phyloP scores from a whole-genome alignment of 1,140 invertebrate genomes.

The Hermatobates lingyangjiaoensis region DNA sequence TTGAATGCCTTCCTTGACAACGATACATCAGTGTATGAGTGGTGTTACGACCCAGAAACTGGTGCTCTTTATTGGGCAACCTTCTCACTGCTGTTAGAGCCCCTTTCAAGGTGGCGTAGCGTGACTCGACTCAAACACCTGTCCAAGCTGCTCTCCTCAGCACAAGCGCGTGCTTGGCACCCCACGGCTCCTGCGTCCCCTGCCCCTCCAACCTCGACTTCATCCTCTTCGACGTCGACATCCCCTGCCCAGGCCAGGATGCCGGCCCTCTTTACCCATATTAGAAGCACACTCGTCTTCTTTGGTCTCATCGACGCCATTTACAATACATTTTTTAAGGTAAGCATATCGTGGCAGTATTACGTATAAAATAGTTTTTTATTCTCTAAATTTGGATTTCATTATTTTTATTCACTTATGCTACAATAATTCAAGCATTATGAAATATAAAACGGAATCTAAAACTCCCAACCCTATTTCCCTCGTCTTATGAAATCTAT shows the following conservation, averaged over 20 bases:
- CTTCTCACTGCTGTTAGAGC: conserved; percentile 57
- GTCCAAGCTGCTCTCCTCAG: conserved; percentile 52
- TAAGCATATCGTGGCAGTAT: too few species aligned
- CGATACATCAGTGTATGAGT: conserved; percentile 57
- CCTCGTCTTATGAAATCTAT: too few species aligned
- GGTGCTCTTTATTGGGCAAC: conserved; percentile 72
- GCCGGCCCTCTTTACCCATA: conserved; percentile 60
- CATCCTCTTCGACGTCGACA: conserved; percentile 22
- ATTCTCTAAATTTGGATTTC: not conserved
- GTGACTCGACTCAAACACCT: conserved; percentile 47
- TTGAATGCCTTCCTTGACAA: conserved; percentile 47
- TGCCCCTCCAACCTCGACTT: conserved; percentile 6
- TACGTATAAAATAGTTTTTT: not conserved
- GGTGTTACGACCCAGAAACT: conserved; percentile 71
- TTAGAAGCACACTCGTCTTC: conserved; percentile 72
- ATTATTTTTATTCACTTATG: not conserved
- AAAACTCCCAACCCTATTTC: too few species aligned
- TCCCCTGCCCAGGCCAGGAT: conserved; percentile 29
- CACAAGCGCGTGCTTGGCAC: conserved; percentile 48
- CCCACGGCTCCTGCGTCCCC: conserved; percentile 29
- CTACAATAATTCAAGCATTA: too few species aligned
- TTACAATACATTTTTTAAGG: conserved; percentile 56
- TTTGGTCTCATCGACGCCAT: conserved; percentile 60
- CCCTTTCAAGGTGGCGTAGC: conserved; percentile 44
- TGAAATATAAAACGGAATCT: too few species aligned